phyloP scores from a whole-genome alignment of 2,797 vertebrate species.

The Perodicticus potto region DNA sequence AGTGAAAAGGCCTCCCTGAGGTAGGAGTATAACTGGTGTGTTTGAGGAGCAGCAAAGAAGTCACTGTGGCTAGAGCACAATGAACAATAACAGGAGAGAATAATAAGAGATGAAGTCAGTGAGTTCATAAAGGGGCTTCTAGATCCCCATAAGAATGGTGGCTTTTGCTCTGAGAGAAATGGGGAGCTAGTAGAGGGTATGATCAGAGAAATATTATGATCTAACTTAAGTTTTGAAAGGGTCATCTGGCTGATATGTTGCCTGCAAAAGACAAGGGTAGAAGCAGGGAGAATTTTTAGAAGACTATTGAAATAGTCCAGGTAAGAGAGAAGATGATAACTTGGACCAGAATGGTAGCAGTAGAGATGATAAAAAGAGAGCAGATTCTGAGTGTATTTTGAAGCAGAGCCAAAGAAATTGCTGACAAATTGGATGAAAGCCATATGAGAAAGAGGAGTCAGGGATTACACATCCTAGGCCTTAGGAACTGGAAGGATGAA shows the following conservation, averaged over 20 bases:
- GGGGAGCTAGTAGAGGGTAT: neutral
- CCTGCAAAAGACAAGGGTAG: neutral
- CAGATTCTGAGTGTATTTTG: slow-evolving; percentile 29
- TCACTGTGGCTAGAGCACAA: neutral
- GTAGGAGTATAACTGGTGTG: neutral
- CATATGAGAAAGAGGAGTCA: neutral
- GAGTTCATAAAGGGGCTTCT: neutral
- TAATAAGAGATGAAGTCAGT: slow-evolving; percentile 24
- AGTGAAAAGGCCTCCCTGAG: neutral
- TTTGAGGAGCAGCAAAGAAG: neutral
- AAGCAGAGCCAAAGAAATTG: slow-evolving; percentile 35
- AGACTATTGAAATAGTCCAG: neutral
- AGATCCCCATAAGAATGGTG: neutral
- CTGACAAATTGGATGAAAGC: neutral
- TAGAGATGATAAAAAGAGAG: slow-evolving; percentile 21
- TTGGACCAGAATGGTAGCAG: neutral
- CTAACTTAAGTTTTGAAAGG: slow-evolving; percentile 34
- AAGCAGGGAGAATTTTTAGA: neutral
- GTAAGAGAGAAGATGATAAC: neutral
- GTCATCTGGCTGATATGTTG: neutral
- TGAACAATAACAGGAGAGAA: neutral
- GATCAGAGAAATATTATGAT: neutral
- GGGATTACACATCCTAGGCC: neutral
- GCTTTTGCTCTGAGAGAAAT: slow-evolving; percentile 35
- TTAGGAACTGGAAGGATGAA: neutral